Evolutionary conservation across 2,888 invertebrate genomes (phyloP).

Genomic region (Cryptophagus acutangulus): DNA sequence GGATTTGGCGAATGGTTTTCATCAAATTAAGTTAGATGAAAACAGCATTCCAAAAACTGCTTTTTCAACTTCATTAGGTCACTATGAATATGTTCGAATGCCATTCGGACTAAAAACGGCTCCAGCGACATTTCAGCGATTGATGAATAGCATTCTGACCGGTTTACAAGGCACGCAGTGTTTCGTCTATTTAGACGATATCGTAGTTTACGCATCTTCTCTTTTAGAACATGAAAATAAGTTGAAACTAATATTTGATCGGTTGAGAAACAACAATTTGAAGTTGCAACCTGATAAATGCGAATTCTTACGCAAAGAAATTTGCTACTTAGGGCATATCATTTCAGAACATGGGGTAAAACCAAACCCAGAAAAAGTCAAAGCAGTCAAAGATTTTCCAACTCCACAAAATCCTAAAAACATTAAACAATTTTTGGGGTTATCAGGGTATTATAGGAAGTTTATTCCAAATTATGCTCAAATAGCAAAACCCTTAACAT

Average conservation of each 20-base stretch:
- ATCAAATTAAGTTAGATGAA: constrained; percentile 4
- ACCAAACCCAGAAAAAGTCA: neutral
- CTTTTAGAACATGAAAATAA: constrained; percentile 2
- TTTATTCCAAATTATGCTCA: constrained; percentile 1
- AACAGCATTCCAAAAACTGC: constrained; percentile 5
- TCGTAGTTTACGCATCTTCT: neutral
- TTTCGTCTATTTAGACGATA: constrained; percentile 8
- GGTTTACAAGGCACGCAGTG: neutral
- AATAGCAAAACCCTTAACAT: constrained; percentile 5
- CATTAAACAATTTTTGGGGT: constrained; percentile 6
- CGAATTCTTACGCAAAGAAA: constrained; percentile 6
- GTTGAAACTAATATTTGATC: constrained; percentile 4
- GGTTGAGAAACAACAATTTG: constrained; percentile 2
- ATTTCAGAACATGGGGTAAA: neutral
- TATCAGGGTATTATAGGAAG: neutral
- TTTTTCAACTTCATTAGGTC: neutral
- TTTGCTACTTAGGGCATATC: constrained; percentile 2
- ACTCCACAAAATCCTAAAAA: neutral
- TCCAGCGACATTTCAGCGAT: neutral
- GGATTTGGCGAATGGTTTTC: constrained; percentile 5
- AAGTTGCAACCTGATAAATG: constrained; percentile 5
- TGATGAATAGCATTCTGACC: neutral
- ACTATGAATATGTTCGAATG: constrained; percentile 9
- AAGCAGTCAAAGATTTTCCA: neutral
- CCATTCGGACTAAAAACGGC: constrained; percentile 8